These are phyloP conservation scores for Troglohyphantes excavatus DNA, from an alignment of 2,888 invertebrate species.

Conservation along the genomic window DNA sequence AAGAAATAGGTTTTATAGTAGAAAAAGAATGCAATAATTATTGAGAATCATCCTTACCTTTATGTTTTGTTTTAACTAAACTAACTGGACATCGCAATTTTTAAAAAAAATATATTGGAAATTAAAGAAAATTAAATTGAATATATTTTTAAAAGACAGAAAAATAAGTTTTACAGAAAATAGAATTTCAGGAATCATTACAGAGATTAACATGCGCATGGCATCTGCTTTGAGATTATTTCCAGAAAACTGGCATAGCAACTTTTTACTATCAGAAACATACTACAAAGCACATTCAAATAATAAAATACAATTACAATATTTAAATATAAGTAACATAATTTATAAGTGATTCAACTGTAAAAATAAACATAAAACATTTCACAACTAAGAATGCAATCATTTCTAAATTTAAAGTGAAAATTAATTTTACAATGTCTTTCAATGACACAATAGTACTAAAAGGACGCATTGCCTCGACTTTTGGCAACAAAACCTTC, in stretches of 20 bases:
- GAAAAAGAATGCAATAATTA: not conserved
- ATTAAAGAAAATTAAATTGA: not conserved
- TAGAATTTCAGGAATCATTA: not conserved
- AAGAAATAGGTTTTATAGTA: not conserved
- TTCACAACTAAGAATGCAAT: no score
- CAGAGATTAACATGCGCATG: not conserved
- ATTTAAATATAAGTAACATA: no score
- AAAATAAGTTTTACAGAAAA: not conserved
- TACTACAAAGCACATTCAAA: not conserved
- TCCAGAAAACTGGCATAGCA: constrained; percentile 21
- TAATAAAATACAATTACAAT: not conserved
- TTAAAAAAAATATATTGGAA: not conserved
- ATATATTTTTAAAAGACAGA: not conserved
- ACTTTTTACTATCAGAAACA: constrained; percentile 32
- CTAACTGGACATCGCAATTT: not conserved
- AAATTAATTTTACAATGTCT: no score
- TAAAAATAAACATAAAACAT: no score
- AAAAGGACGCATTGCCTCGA: no score
- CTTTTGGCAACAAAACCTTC: no score
- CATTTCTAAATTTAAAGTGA: no score
- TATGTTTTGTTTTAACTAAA: not conserved
- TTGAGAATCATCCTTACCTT: not conserved
- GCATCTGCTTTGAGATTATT: constrained; percentile 51
- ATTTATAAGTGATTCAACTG: no score
- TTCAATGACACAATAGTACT: no score